phyloP scores from a whole-genome alignment of 2,888 invertebrate species.

The Meteorus colon region DNA sequence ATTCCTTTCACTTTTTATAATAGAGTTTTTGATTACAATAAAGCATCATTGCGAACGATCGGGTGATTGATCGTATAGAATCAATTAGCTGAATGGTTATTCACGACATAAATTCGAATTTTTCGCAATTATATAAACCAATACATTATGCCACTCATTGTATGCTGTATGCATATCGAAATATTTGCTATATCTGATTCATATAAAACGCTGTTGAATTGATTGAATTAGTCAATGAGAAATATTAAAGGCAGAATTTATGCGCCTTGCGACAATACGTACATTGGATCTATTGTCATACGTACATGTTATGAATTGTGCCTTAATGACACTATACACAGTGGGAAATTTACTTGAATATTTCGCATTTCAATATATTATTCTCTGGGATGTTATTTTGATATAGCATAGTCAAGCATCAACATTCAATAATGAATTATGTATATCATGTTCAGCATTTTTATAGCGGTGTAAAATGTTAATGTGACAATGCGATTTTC shows the following conservation, averaged over 20 bases:
- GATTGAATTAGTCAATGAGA: too few species aligned
- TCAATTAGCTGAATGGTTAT: neutral
- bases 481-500: too few species aligned
- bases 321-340: slow-evolving; percentile 61
- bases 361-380: neutral
- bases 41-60: slow-evolving; percentile 29
- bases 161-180: neutral
- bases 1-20: slow-evolving; percentile 1
- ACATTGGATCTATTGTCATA: slow-evolving; percentile 15
- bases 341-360: slow-evolving; percentile 9
- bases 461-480: too few species aligned
- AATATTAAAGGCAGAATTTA: neutral
- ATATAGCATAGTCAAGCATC: slow-evolving; percentile 1
- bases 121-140: neutral
- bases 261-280: neutral
- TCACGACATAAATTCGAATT: neutral
- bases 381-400: neutral
- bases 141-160: neutral
- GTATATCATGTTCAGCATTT: too few species aligned
- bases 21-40: neutral
- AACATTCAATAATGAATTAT: neutral
- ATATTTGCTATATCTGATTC: neutral
- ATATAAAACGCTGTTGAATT: too few species aligned
- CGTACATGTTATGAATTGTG: slow-evolving; percentile 61
- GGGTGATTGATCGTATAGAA: slow-evolving; percentile 9